Conservation (phyloP, 1,140 invertebrate species). For the Ptiloglossa arizonensis region DNA sequence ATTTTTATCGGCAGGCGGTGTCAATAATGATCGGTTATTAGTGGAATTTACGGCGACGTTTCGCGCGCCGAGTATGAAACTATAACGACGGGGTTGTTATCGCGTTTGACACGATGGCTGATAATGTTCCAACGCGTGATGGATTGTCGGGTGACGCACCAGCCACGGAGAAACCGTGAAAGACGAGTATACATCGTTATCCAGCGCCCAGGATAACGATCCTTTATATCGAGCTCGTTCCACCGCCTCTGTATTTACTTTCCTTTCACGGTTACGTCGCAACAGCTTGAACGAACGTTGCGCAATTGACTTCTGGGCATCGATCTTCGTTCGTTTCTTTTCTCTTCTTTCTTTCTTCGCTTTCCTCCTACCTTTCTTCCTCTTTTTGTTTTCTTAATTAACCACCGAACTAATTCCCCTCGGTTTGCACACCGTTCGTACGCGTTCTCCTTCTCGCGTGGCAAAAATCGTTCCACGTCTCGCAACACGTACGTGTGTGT, state of each 20-base stretch:
- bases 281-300: background rate
- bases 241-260: slow-evolving; percentile 18
- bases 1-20: slow-evolving; percentile 8
- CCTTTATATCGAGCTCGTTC: slow-evolving; percentile 28
- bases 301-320: background rate
- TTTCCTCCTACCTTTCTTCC: no score
- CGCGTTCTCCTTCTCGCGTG: no score
- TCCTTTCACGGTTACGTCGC: slow-evolving; percentile 2
- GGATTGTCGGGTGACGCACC: slow-evolving; percentile 28
- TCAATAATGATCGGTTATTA: slow-evolving; percentile 22
- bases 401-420: background rate
- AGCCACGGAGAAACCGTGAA: slow-evolving; percentile 17
- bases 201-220: slow-evolving; percentile 47
- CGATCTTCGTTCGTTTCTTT: no score
- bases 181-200: slow-evolving; percentile 50
- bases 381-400: background rate
- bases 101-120: slow-evolving; percentile 39
- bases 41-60: background rate
- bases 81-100: slow-evolving; percentile 23
- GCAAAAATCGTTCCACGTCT: background rate
- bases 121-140: slow-evolving; percentile 46
- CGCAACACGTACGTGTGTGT: background rate
- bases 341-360: no score
- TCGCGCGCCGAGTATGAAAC: background rate
- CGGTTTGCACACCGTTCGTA: background rate